These are phyloP conservation scores for Acanthacorydalis orientalis DNA, from an alignment of 2,888 invertebrate genomes.

Conservation along the genomic window DNA sequence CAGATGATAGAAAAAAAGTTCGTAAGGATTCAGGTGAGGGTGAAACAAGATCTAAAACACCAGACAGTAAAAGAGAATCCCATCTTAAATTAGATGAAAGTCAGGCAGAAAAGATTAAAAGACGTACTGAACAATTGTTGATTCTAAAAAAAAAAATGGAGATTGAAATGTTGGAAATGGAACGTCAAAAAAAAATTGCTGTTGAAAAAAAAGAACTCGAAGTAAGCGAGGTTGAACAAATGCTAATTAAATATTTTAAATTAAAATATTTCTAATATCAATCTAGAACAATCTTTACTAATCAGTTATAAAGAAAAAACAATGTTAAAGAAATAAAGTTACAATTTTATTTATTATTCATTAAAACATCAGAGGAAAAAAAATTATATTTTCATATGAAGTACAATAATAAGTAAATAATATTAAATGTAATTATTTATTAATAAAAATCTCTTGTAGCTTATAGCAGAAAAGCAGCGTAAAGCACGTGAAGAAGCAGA, in stretches of 20 bases:
- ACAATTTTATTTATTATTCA: too few relatives aligned
- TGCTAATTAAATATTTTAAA: not conserved
- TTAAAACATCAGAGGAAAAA: too few relatives aligned
- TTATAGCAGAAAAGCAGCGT: constrained; percentile 24
- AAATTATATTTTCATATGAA: too few relatives aligned
- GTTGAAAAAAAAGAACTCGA: constrained; percentile 22
- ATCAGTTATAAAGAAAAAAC: too few relatives aligned
- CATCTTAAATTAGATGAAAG: constrained; percentile 14
- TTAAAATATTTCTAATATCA: too few relatives aligned
- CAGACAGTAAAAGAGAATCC: constrained; percentile 3
- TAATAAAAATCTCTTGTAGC: constrained; percentile 1
- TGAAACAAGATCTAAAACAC: not conserved
- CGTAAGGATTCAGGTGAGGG: constrained; percentile 9
- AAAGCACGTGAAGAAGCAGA: constrained; percentile 27
- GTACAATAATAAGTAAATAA: too few relatives aligned
- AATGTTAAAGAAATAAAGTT: too few relatives aligned
- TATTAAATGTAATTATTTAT: too few relatives aligned
- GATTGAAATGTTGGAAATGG: constrained; percentile 33
- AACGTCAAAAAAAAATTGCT: constrained; percentile 31
- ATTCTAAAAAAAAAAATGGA: constrained; percentile 43
- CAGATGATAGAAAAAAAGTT: not conserved
- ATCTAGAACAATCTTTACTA: too few relatives aligned
- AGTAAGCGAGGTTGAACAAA: constrained; percentile 1
- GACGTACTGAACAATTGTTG: constrained; percentile 30
- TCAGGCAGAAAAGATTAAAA: constrained; percentile 20